These are phyloP conservation scores for Xiphophorus couchianus DNA, from an alignment of 2,113 vertebrate genomes.

Conservation along the genomic window DNA sequence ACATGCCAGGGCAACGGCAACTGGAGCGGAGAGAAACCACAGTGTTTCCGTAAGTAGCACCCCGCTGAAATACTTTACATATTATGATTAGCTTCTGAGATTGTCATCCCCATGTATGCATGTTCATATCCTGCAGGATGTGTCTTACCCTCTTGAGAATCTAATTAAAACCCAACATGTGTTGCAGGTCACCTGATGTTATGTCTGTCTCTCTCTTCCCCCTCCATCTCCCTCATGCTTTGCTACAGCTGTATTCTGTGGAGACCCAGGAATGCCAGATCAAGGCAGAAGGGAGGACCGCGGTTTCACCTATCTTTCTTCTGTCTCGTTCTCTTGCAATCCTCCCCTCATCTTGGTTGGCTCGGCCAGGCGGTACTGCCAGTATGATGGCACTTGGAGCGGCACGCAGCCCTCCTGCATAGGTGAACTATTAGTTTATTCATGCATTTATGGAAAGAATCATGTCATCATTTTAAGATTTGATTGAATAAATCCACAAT, in stretches of 20 bases:
- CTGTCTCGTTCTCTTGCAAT: slow-evolving; percentile 92
- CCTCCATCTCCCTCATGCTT: not conserved
- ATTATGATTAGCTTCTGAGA: slow-evolving; percentile 1
- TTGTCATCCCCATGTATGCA: not conserved
- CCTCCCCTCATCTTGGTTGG: slow-evolving; percentile 91
- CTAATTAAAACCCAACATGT: slow-evolving; percentile 5
- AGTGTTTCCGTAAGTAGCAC: slow-evolving; percentile 94
- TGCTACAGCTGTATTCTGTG: slow-evolving; percentile 93
- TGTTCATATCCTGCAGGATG: slow-evolving; percentile 6
- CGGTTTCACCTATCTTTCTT: slow-evolving; percentile 94
- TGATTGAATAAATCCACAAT: not conserved
- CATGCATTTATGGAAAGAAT: not conserved
- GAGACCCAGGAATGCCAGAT: slow-evolving; percentile 90
- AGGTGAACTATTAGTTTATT: slow-evolving; percentile 75
- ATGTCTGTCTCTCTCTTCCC: not conserved
- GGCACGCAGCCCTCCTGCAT: slow-evolving; percentile 97
- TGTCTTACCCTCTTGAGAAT: not conserved
- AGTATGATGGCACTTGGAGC: slow-evolving; percentile 95
- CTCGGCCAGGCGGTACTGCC: slow-evolving; percentile 91
- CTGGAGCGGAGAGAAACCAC: slow-evolving; percentile 94
- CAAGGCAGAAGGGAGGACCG: slow-evolving; percentile 90
- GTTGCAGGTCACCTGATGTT: slow-evolving; percentile 6
- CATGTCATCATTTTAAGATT: not conserved
- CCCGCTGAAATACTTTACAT: slow-evolving; percentile 16
- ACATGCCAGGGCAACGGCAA: slow-evolving; percentile 94